phyloP scores from a whole-genome alignment of 2,888 invertebrate species.

The Drosophila mayaguana region DNA sequence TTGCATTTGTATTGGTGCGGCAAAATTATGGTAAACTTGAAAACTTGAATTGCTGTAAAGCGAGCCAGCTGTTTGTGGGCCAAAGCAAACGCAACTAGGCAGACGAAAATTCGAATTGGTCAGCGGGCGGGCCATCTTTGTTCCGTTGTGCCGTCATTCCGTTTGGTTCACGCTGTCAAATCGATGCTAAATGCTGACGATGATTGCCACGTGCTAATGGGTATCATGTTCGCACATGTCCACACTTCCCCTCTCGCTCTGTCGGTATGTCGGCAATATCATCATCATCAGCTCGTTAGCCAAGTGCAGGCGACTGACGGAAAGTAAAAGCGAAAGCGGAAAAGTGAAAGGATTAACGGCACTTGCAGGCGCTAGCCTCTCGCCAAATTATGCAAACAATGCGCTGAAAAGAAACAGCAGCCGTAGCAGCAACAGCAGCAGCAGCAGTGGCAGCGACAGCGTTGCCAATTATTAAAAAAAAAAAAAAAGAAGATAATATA shows the following conservation, averaged over 20 bases:
- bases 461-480: conserved; percentile 51
- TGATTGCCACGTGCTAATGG: conserved; percentile 51
- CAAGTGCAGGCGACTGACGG: conserved; percentile 16
- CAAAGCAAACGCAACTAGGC: conserved; percentile 29
- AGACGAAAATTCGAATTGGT: conserved; percentile 7
- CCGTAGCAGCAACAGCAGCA: conserved; percentile 8
- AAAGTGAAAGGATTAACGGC: conserved; percentile 40
- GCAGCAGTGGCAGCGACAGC: conserved; percentile 11
- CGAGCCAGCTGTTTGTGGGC: conserved; percentile 53
- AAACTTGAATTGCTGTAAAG: conserved; percentile 33
- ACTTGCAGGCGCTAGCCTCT: conserved; percentile 14
- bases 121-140: conserved; percentile 5
- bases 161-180: conserved; percentile 18
- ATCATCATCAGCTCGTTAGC: conserved; percentile 7
- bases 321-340: conserved; percentile 30
- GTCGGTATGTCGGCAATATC: conserved; percentile 14
- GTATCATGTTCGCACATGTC: conserved; percentile 23
- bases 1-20: conserved; percentile 35
- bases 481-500: conserved; percentile 13
- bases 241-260: neutral
- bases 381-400: conserved; percentile 52
- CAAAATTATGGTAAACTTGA: conserved; percentile 23
- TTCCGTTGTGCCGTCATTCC: neutral
- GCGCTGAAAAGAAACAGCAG: conserved; percentile 15
- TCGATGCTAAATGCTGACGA: conserved; percentile 38